These are phyloP conservation scores for Apamea monoglypha DNA, from an alignment of 2,888 invertebrate species.

Conservation along the genomic window DNA sequence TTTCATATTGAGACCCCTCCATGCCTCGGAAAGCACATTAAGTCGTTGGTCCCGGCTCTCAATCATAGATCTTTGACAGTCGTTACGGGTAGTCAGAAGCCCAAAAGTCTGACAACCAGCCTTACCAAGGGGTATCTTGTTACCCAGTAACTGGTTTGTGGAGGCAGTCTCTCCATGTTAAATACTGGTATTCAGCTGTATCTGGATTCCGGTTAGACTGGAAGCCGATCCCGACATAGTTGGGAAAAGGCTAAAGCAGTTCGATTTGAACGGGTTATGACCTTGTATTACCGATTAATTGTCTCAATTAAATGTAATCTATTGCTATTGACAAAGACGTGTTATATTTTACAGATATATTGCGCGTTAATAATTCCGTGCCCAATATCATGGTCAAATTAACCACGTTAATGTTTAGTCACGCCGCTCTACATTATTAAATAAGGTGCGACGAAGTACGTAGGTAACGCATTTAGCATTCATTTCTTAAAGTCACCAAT, in stretches of 20 bases:
- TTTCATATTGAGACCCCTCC: background rate
- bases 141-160: background rate
- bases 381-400: slow-evolving; percentile 12
- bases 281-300: slow-evolving; percentile 4
- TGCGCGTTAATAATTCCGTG: background rate
- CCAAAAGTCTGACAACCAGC: background rate
- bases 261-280: background rate
- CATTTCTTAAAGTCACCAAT: background rate
- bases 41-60: background rate
- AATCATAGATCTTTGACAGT: background rate
- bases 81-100: background rate
- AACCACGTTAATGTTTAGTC: background rate
- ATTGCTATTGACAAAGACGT: background rate
- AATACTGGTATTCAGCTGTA: background rate
- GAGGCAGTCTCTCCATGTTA: background rate
- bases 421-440: background rate
- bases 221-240: background rate
- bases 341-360: background rate
- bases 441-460: background rate
- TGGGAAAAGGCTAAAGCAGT: background rate
- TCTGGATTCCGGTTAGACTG: background rate
- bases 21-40: background rate
- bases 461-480: background rate
- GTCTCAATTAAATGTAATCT: slow-evolving; percentile 6
- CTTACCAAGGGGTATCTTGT: too few species aligned